Base-by-base conservation (phyloP, 2,113 vertebrate genomes). In the Trinectes maculatus region DNA sequence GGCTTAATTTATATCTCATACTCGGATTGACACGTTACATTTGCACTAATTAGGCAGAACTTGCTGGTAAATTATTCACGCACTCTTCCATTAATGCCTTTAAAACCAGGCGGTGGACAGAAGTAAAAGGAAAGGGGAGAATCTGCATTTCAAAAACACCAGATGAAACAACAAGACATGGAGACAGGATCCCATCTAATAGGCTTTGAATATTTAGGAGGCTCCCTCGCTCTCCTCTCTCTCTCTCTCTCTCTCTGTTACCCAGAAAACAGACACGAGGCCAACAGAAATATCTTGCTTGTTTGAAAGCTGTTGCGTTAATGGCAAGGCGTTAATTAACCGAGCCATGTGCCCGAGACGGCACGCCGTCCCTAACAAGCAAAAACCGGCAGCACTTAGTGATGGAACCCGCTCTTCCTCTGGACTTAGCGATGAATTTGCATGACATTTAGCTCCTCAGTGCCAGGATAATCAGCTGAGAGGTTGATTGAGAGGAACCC, bases 111-210 rank as follows among this genome's bases (percentile, higher is more conserved):
- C 19, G 77, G 84, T 75, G 82, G 78, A 88, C 82, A 84, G 80
- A 84, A 64, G 80, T 69, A 66, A 83, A 75, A 22, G 79, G 52
- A 85, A 76, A 84, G 70, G 43, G 78, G 74, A 69, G 75, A 84
- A 91, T 89, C 86, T 82, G 86, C 85, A 89, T 89, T 86, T 88
- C 64, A 87, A 90, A 90, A 88, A 67, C 76, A 62, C 48, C 59
- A 84, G 74, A 89, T 88, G 80, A 92, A 88, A 89, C 85, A 71
- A 82, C 57, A 71, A 69, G 79, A 82, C 73, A 36, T 80, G 79
- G 65, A 79, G 78, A 87, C 63, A 76, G 81, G 79, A 81, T 79
- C 68, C 61, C 67, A 82, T 82, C 83, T 88, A 88, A 88, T 87
- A 79, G 80, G 83, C 73, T 88, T 74, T 82, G 84, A 89, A 89